These are phyloP conservation scores for Epizoanthus stellaris DNA, from an alignment of 92 coral and sea anemone genomes.

Conservation along the genomic window DNA sequence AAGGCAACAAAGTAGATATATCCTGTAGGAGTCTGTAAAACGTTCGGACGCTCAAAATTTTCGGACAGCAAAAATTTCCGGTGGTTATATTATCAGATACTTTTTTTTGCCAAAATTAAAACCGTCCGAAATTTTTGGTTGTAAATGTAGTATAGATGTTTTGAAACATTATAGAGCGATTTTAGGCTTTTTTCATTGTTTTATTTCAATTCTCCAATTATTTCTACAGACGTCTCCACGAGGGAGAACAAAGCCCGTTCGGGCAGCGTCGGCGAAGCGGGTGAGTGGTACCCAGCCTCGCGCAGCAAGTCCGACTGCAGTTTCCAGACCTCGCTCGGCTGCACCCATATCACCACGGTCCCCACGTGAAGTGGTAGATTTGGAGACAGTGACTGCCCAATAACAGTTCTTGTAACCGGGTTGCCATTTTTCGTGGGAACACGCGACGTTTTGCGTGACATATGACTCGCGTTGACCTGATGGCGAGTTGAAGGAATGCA, in stretches of 20 bases:
- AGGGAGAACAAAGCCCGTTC: slow-evolving; percentile 63
- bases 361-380: slow-evolving; percentile 73
- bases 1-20: no score
- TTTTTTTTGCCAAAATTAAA: no score
- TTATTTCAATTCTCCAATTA: neutral
- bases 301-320: slow-evolving; percentile 69
- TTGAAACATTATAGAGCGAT: neutral
- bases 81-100: no score
- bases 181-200: neutral
- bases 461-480: neutral
- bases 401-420: slow-evolving; percentile 3
- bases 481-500: neutral
- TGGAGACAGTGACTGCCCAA: slow-evolving; percentile 58
- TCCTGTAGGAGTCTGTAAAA: no score
- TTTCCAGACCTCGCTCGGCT: slow-evolving; percentile 85
- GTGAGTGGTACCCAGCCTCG: slow-evolving; percentile 76
- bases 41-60: no score
- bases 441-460: neutral
- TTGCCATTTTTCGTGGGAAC: neutral
- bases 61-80: no score
- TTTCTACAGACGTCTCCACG: slow-evolving; percentile 43
- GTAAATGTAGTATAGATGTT: neutral
- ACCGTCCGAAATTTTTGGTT: no score
- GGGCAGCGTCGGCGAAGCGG: slow-evolving; percentile 77
- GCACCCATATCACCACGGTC: slow-evolving; percentile 80